A percentile compares a stretch with the other conserved stretches of the same genome.
These are phyloP conservation scores for Xenentodon cancila DNA, from an alignment of 2,797 vertebrate genomes.

Conservation along the genomic window DNA sequence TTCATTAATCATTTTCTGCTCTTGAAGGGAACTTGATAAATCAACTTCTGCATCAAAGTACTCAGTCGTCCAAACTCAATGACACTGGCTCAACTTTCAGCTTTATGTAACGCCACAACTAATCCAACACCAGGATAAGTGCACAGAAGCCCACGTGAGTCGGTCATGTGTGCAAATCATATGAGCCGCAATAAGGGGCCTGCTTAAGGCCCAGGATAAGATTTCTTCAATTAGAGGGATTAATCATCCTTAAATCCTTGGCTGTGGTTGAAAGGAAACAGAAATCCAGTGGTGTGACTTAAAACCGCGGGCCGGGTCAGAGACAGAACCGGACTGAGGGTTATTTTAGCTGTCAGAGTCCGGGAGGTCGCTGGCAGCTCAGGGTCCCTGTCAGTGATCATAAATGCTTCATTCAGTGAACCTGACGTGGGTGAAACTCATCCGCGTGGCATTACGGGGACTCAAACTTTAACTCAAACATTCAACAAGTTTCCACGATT, in stretches of 20 bases:
- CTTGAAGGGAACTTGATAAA: background rate
- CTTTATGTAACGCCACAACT: slow-evolving; percentile 42
- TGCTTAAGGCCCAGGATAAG: slow-evolving; percentile 24
- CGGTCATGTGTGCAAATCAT: slow-evolving; percentile 64
- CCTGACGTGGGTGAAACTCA: too few relatives aligned
- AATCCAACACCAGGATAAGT: slow-evolving; percentile 43
- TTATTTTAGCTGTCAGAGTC: slow-evolving; percentile 24
- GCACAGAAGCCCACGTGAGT: slow-evolving; percentile 55
- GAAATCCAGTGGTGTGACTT: slow-evolving; percentile 60
- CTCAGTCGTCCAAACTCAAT: slow-evolving; percentile 10
- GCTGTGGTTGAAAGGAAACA: slow-evolving; percentile 49
- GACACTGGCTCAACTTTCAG: slow-evolving; percentile 20
- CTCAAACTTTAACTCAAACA: too few relatives aligned
- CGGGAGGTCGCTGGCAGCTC: slow-evolving; percentile 27
- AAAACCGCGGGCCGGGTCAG: slow-evolving; percentile 24
- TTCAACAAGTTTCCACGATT: too few relatives aligned
- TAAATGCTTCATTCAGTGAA: too few relatives aligned
- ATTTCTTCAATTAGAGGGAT: slow-evolving; percentile 75
- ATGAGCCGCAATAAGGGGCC: slow-evolving; percentile 43
- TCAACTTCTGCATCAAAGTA: background rate
- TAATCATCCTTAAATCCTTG: slow-evolving; percentile 62
- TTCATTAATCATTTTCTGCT: too few relatives aligned
- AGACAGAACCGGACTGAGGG: slow-evolving; percentile 4
- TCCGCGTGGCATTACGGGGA: too few relatives aligned
- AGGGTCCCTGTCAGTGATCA: slow-evolving; percentile 30